Percentiles rank a stretch among this genome's conserved stretches.
Evolutionary conservation across 2,797 vertebrate genomes (phyloP).

Genomic region (Pelobates cultripes): DNA sequence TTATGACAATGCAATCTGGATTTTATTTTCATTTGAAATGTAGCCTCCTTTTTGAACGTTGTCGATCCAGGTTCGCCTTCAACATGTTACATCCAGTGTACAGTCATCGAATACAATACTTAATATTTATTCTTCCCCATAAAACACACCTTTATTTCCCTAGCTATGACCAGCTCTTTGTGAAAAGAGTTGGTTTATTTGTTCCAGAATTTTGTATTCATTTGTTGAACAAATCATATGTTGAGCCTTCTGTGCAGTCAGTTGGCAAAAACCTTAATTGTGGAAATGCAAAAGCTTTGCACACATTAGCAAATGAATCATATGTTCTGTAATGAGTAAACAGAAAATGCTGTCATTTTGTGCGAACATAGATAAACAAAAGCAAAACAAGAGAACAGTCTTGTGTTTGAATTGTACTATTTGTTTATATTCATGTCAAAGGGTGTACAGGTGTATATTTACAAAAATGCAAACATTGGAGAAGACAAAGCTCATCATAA

Average conservation of each 20-base stretch:
- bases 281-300: slow-evolving; percentile 47
- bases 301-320: slow-evolving; percentile 53
- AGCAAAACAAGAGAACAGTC: slow-evolving; percentile 1
- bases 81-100: too few relatives aligned
- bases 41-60: too few relatives aligned
- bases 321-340: slow-evolving; percentile 42
- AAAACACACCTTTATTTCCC: background rate
- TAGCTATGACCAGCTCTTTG: slow-evolving; percentile 11
- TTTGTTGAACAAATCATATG: slow-evolving; percentile 11
- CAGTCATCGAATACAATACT: too few relatives aligned
- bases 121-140: background rate
- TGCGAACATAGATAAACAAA: slow-evolving; percentile 3
- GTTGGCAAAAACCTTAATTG: slow-evolving; percentile 20
- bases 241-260: background rate
- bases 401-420: slow-evolving; percentile 22
- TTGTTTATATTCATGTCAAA: background rate
- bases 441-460: too few relatives aligned
- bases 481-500: too few relatives aligned
- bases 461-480: too few relatives aligned
- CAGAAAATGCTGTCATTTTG: slow-evolving; percentile 43
- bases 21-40: too few relatives aligned
- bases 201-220: slow-evolving; percentile 15
- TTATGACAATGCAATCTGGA: too few relatives aligned
- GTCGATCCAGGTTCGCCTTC: too few relatives aligned
- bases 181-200: slow-evolving; percentile 5